Evolutionary conservation across 2,888 invertebrate species (phyloP).

Genomic region (Brachyopa scutellaris): DNA sequence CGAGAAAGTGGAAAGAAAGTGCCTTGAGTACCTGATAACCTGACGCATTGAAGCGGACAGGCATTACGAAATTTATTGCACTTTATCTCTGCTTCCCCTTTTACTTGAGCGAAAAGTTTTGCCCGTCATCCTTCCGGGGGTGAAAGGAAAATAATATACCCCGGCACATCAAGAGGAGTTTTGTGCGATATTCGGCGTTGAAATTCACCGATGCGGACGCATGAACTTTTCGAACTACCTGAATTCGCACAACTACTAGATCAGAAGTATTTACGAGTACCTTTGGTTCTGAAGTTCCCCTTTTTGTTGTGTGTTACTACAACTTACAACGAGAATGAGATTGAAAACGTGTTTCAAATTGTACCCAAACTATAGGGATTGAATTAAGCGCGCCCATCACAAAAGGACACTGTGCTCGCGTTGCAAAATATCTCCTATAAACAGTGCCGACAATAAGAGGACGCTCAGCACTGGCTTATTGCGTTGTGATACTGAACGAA

Average conservation of each 20-base stretch:
- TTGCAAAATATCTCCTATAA: not conserved
- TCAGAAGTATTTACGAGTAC: not conserved
- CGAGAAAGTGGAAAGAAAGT: constrained; percentile 24
- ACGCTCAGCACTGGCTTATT: not conserved
- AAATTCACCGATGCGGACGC: constrained; percentile 61
- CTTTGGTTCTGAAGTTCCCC: constrained; percentile 10
- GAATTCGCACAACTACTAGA: not conserved
- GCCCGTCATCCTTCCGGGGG: constrained; percentile 14
- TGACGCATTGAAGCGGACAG: constrained; percentile 70
- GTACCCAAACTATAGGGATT: not conserved
- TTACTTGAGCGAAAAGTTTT: constrained; percentile 38
- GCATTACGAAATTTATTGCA: constrained; percentile 70
- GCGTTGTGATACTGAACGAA: not conserved
- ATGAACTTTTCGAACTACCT: constrained; percentile 48
- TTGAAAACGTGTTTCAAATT: constrained; percentile 50
- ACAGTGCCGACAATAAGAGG: not conserved
- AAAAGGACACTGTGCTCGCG: not conserved
- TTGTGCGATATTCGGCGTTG: constrained; percentile 62
- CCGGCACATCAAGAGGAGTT: constrained; percentile 32
- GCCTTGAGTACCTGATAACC: constrained; percentile 62
- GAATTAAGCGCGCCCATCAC: constrained; percentile 10
- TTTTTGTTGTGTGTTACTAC: not conserved
- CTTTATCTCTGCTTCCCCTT: constrained; percentile 63
- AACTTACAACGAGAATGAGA: constrained; percentile 16
- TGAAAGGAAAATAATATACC: not conserved